Conservation (phyloP, 1,140 invertebrate species). For the Caligus rogercresseyi region DNA sequence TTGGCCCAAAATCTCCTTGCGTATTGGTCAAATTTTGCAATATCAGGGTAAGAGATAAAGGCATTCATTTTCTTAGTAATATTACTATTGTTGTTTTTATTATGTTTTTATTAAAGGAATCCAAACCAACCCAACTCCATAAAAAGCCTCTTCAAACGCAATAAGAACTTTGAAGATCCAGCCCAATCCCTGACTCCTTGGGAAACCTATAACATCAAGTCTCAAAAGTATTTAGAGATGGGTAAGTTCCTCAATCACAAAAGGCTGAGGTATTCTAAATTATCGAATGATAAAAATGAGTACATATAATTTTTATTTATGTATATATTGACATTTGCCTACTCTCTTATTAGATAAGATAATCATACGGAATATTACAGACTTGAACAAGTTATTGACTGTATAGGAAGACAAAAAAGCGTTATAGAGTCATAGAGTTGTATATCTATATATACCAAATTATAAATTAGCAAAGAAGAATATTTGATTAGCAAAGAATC, state of each 20-base stretch:
- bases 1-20: constrained; percentile 2
- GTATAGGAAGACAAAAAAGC: no score
- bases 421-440: no score
- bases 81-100: not conserved
- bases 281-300: no score
- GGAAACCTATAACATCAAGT: constrained; percentile 5
- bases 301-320: no score
- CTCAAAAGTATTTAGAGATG: constrained; percentile 9
- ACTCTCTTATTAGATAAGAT: no score
- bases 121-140: constrained; percentile 3
- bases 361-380: no score
- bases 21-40: constrained; percentile 13
- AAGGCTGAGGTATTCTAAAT: no score
- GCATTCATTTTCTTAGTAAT: not conserved
- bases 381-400: no score
- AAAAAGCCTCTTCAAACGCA: not conserved
- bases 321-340: no score
- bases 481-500: no score
- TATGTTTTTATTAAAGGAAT: constrained; percentile 8
- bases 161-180: not conserved
- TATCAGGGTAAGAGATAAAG: not conserved
- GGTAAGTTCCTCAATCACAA: not conserved
- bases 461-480: no score
- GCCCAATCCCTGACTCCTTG: not conserved
- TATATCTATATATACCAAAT: no score